A percentile compares a stretch with the other conserved stretches of the same genome.
Evolutionary conservation across 2,888 invertebrate genomes (phyloP).

Genomic region (Teleogryllus oceanicus): DNA sequence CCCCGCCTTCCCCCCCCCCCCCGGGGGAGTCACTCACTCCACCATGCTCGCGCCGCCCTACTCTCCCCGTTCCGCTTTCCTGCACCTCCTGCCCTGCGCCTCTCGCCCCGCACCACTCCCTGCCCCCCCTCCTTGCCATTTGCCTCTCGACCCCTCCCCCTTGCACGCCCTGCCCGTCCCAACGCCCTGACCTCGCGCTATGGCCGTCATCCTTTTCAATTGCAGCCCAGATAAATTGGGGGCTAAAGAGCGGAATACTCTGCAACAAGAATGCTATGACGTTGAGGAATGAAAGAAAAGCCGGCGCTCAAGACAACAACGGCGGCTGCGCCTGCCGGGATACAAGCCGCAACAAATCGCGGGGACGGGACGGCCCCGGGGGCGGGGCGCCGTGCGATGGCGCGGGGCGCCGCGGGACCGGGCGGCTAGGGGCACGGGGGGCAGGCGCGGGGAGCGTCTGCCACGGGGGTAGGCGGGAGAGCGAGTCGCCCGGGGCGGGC

Average conservation of each 20-base stretch:
- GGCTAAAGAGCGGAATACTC: slow-evolving; percentile 3
- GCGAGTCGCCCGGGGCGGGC: neutral
- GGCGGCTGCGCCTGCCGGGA: neutral
- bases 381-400: neutral
- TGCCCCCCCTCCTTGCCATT: neutral
- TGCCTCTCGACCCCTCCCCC: neutral
- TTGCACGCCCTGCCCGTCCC: neutral
- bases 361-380: neutral
- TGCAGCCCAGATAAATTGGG: neutral
- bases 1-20: neutral
- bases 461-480: neutral
- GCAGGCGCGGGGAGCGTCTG: neutral
- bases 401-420: neutral
- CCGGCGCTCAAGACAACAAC: neutral
- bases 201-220: slow-evolving; percentile 3
- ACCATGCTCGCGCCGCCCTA: no score
- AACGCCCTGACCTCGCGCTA: neutral
- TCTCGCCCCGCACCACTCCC: neutral
- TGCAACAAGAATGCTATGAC: neutral
- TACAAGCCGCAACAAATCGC: neutral
- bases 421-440: neutral
- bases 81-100: neutral
- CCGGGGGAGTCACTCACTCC: neutral
- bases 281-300: neutral
- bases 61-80: no score